Evolutionary conservation across 2,888 invertebrate genomes (phyloP).

Genomic region (Agrotis clavis): DNA sequence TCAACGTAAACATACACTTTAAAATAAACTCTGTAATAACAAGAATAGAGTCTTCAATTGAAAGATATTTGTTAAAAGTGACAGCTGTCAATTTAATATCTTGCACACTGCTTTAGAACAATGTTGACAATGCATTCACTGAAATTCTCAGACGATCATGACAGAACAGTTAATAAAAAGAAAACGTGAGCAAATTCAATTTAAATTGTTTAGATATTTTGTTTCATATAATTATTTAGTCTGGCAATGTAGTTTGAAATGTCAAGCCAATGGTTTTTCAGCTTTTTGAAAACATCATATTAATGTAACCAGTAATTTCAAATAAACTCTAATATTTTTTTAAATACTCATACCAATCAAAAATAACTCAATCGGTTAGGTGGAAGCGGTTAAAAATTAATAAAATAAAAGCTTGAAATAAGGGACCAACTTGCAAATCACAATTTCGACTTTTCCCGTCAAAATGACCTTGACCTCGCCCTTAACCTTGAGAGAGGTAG

Average conservation of each 20-base stretch:
- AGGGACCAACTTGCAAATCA: too few relatives aligned
- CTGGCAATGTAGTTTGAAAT: constrained; percentile 5
- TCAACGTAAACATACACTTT: not conserved
- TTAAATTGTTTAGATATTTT: constrained; percentile 14
- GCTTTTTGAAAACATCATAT: too few relatives aligned
- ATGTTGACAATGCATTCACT: constrained; percentile 4
- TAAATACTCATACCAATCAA: too few relatives aligned
- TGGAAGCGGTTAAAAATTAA: too few relatives aligned
- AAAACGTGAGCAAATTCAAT: constrained; percentile 2
- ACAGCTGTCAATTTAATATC: constrained; percentile 21
- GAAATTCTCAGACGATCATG: constrained; percentile 26
- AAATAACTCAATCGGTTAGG: too few relatives aligned
- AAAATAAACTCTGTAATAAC: not conserved
- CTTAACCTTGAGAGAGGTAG: constrained; percentile 9
- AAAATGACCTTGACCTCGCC: not conserved
- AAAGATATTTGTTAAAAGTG: not conserved
- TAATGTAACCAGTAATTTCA: too few relatives aligned
- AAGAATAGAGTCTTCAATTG: not conserved
- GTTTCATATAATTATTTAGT: not conserved
- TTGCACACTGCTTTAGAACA: not conserved
- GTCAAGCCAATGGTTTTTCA: not conserved
- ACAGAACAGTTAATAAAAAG: not conserved
- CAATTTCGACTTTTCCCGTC: too few relatives aligned
- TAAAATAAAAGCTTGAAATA: too few relatives aligned
- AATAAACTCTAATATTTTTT: too few relatives aligned